phyloP scores from a whole-genome alignment of 2,888 invertebrate species.

The Saturnia pavonia region DNA sequence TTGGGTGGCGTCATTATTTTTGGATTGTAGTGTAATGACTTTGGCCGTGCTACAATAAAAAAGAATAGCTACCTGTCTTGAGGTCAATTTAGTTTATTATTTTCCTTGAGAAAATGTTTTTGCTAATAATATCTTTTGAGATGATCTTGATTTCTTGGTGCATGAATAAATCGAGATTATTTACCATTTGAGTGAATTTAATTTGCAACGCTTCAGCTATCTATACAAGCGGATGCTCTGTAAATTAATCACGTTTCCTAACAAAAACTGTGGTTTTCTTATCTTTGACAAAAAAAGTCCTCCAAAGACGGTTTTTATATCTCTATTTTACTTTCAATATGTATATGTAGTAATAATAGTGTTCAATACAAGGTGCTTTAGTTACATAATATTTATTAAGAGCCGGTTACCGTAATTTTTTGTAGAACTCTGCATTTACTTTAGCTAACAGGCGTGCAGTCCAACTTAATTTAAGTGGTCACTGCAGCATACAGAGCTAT shows the following conservation, averaged over 20 bases:
- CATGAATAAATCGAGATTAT: constrained; percentile 4
- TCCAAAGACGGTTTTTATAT: background rate
- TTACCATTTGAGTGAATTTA: background rate
- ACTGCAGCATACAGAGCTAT: too few species aligned
- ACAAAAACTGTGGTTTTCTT: constrained; percentile 2
- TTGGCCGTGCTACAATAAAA: too few species aligned
- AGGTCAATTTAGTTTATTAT: background rate
- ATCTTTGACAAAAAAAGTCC: background rate
- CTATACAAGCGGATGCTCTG: background rate
- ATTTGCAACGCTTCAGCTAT: background rate
- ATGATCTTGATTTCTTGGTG: background rate
- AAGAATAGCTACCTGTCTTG: background rate
- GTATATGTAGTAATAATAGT: background rate
- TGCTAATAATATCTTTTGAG: background rate
- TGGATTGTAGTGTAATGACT: too few species aligned
- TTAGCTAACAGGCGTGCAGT: too few species aligned
- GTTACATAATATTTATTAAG: too few species aligned
- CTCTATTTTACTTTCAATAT: background rate
- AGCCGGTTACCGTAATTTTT: too few species aligned
- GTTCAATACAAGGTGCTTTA: too few species aligned
- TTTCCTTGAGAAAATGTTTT: background rate
- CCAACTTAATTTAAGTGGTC: too few species aligned
- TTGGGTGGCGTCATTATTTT: too few species aligned
- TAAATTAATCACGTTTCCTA: background rate
- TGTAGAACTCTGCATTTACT: too few species aligned